These are phyloP conservation scores for Discoglossus pictus DNA, from an alignment of 2,797 vertebrate genomes.

Conservation along the genomic window DNA sequence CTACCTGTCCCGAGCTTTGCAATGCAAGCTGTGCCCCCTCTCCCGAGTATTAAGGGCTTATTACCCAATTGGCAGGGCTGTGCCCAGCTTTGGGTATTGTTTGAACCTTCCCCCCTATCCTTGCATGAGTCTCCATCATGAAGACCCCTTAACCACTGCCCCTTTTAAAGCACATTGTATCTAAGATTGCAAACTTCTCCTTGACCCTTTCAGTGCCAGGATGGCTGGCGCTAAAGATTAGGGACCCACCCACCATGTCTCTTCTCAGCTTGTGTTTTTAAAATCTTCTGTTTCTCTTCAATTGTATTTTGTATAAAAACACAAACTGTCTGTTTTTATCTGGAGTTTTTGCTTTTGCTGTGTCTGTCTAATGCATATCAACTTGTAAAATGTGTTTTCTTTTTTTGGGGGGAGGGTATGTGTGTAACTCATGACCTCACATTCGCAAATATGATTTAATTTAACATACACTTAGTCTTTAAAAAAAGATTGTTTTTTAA, in stretches of 20 bases:
- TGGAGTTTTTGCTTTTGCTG: too few relatives aligned
- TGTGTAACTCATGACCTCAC: constrained; percentile 78
- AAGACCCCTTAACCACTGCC: not conserved
- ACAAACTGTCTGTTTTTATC: too few relatives aligned
- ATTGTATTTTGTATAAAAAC: too few relatives aligned
- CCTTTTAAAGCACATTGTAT: too few relatives aligned
- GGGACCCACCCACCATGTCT: too few relatives aligned
- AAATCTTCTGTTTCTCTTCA: too few relatives aligned
- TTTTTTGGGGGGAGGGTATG: constrained; percentile 75
- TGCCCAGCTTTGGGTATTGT: constrained; percentile 32
- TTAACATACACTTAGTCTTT: constrained; percentile 74
- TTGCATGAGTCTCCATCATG: constrained; percentile 50
- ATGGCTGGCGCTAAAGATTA: too few relatives aligned
- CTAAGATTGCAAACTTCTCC: too few relatives aligned
- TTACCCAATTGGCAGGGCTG: constrained; percentile 32
- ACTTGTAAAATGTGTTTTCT: not conserved
- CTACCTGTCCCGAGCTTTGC: not conserved
- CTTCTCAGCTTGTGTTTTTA: too few relatives aligned
- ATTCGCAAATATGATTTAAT: constrained; percentile 62
- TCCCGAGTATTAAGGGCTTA: constrained; percentile 44
- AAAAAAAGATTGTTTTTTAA: constrained; percentile 70
- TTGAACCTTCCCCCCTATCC: constrained; percentile 49
- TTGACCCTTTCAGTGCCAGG: too few relatives aligned
- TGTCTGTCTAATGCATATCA: constrained; percentile 68
- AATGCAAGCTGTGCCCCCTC: constrained; percentile 9